These are phyloP conservation scores for Bombus polaris DNA, from an alignment of 1,140 invertebrate species.

Conservation along the genomic window DNA sequence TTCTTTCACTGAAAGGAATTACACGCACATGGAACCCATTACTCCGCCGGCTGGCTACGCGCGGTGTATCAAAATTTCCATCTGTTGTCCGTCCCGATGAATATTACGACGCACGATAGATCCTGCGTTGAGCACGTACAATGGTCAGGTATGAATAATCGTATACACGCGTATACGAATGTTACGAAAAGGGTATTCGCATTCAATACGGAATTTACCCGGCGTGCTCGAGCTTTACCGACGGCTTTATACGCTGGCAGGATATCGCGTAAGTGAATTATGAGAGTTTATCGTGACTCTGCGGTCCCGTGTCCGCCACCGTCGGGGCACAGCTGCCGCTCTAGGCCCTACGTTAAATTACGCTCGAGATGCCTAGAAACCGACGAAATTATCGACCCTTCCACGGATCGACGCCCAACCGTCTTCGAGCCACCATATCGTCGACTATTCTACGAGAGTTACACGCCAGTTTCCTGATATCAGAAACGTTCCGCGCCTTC, in stretches of 20 bases:
- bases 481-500: not conserved
- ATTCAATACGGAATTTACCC: constrained; percentile 60
- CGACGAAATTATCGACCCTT: constrained; percentile 60
- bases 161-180: constrained; percentile 46
- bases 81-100: constrained; percentile 40
- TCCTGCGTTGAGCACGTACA: constrained; percentile 46
- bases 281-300: constrained; percentile 69
- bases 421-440: constrained; percentile 3
- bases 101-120: constrained; percentile 26
- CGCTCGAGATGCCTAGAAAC: constrained; percentile 50
- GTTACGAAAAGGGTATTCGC: constrained; percentile 62
- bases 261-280: constrained; percentile 70
- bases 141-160: constrained; percentile 61
- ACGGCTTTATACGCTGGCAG: constrained; percentile 51
- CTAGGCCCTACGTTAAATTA: constrained; percentile 62
- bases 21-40: constrained; percentile 43
- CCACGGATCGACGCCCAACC: constrained; percentile 39
- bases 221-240: constrained; percentile 28
- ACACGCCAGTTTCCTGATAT: not conserved
- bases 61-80: constrained; percentile 54
- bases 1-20: not conserved
- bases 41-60: constrained; percentile 8
- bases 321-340: constrained; percentile 61
- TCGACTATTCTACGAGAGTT: not conserved
- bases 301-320: constrained; percentile 57